These are phyloP conservation scores for Siderastrea radians DNA, from an alignment of 92 coral and sea anemone genomes.

Conservation along the genomic window DNA sequence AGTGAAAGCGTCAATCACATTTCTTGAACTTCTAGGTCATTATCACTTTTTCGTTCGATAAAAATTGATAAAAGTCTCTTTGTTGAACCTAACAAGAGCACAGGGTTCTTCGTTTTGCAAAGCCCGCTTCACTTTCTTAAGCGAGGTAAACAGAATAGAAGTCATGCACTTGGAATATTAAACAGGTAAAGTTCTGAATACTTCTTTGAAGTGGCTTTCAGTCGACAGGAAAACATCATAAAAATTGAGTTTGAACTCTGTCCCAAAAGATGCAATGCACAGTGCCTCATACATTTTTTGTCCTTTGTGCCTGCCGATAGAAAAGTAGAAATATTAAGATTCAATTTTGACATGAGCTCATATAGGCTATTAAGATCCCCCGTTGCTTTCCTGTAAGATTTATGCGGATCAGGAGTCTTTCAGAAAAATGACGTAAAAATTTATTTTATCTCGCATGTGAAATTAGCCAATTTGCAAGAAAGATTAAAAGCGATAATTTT, in stretches of 20 bases:
- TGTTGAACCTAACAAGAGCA: neutral
- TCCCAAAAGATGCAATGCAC: neutral
- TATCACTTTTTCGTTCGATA: conserved; percentile 3
- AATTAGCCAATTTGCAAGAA: conserved; percentile 19
- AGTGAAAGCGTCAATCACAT: conserved; percentile 22
- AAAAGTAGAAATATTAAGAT: neutral
- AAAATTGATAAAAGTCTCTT: neutral
- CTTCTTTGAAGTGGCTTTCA: too few relatives aligned
- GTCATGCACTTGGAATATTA: too few relatives aligned
- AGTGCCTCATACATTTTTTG: neutral
- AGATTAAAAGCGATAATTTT: neutral
- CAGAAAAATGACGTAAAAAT: neutral
- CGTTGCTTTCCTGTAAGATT: neutral
- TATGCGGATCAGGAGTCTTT: neutral
- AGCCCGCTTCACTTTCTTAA: too few relatives aligned
- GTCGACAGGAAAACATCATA: too few relatives aligned
- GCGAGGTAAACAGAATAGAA: too few relatives aligned
- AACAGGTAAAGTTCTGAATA: too few relatives aligned
- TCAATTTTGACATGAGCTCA: neutral
- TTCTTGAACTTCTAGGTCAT: neutral
- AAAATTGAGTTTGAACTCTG: neutral
- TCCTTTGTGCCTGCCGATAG: neutral
- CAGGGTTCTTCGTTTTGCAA: neutral
- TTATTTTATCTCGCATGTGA: neutral
- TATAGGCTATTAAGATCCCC: neutral